phyloP scores from a whole-genome alignment of 2,888 invertebrate genomes.

The Crocallis elinguaria region DNA sequence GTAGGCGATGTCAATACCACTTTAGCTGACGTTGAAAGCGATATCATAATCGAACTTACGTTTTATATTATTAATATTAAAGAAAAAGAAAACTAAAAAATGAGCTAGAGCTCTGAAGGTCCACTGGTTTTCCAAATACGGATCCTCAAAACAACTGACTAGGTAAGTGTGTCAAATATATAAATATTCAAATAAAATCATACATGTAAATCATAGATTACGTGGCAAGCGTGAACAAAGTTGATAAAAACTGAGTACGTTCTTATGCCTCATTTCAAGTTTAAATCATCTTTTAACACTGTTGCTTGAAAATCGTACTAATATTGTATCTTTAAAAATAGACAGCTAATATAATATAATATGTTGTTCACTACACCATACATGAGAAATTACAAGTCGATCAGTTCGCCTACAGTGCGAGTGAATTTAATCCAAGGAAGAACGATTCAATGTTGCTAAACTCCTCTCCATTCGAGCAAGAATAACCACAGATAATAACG shows the following conservation, averaged over 20 bases:
- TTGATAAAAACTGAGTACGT: not conserved
- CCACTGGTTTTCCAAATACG: slow-evolving; percentile 58
- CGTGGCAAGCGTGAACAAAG: not conserved
- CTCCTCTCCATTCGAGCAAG: slow-evolving; percentile 52
- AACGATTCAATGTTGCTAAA: slow-evolving; percentile 68
- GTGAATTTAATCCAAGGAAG: slow-evolving; percentile 22
- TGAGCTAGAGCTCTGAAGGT: slow-evolving; percentile 64
- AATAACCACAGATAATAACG: slow-evolving; percentile 34
- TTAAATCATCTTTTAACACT: not conserved
- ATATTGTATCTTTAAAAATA: not conserved
- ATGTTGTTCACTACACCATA: not conserved
- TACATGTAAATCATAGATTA: slow-evolving; percentile 25
- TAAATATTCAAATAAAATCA: slow-evolving; percentile 21
- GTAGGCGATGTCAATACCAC: slow-evolving; percentile 53
- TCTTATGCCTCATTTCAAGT: not conserved
- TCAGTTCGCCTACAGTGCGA: not conserved
- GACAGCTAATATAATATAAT: not conserved
- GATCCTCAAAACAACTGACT: slow-evolving; percentile 74
- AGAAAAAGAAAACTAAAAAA: slow-evolving; percentile 60
- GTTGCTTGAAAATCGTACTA: not conserved
- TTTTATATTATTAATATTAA: slow-evolving; percentile 53
- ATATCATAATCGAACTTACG: slow-evolving; percentile 55
- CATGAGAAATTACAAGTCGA: slow-evolving; percentile 1
- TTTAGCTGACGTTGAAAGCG: slow-evolving; percentile 41
- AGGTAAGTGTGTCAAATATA: slow-evolving; percentile 61